Percentiles rank a stretch among this genome's conserved stretches.
Evolutionary conservation across 2,797 vertebrate species (phyloP).

Genomic region (Pipistrellus nathusii): DNA sequence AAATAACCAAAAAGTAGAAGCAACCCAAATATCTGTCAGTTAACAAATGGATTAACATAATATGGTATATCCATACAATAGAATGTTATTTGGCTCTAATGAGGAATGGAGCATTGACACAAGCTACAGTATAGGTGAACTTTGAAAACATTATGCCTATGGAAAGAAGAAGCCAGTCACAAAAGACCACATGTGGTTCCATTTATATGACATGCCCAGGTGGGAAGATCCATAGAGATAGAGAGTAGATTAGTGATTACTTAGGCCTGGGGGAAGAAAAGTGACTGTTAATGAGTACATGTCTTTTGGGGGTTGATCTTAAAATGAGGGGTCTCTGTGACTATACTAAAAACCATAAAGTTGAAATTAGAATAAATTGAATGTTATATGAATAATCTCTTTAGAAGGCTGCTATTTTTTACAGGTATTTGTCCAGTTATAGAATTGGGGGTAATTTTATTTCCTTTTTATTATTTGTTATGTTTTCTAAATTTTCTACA

Average conservation of each 20-base stretch:
- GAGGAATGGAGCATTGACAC: neutral
- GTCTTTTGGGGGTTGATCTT: neutral
- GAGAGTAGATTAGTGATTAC: neutral
- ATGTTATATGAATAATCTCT: neutral
- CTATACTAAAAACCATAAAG: neutral
- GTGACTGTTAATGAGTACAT: neutral
- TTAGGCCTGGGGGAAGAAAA: neutral
- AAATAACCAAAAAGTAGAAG: neutral
- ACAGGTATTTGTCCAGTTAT: neutral
- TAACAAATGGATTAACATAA: neutral
- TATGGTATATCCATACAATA: neutral
- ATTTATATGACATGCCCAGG: neutral
- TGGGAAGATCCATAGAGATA: neutral
- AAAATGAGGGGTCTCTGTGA: neutral
- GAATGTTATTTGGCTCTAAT: neutral
- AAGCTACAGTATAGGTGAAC: neutral
- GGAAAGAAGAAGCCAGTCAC: neutral
- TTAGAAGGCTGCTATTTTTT: neutral
- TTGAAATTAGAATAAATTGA: neutral
- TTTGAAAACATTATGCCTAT: neutral
- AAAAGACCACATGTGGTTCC: neutral
- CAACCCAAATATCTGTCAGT: neutral
- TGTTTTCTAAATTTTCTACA: conserved; percentile 12
- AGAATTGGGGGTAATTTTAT: neutral
- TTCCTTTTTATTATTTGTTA: conserved; percentile 17